These are phyloP conservation scores for Calidris pugnax DNA, from an alignment of 2,113 vertebrate genomes.

Conservation along the genomic window DNA sequence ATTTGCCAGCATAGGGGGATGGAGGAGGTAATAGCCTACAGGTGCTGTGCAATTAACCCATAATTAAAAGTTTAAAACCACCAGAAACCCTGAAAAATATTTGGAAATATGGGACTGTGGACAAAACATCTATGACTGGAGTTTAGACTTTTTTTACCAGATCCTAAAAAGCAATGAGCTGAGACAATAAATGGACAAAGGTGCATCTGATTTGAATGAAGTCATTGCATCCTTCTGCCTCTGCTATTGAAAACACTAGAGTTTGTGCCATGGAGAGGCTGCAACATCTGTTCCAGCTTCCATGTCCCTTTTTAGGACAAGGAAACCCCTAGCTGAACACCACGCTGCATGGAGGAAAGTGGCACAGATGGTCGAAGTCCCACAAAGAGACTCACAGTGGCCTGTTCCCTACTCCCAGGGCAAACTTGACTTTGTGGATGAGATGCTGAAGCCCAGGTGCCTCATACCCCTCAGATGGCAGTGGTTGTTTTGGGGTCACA, in stretches of 20 bases:
- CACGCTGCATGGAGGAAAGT: fast-evolving
- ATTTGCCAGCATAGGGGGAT: neutral
- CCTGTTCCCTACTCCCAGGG: neutral
- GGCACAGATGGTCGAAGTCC: neutral
- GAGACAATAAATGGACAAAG: neutral
- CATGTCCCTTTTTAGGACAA: neutral
- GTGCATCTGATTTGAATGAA: neutral
- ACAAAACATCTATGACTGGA: neutral
- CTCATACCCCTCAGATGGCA: neutral
- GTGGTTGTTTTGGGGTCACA: neutral
- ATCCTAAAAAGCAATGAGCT: neutral
- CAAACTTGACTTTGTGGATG: neutral
- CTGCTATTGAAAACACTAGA: neutral
- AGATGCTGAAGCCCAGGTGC: neutral
- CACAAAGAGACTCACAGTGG: fast-evolving
- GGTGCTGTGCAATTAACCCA: neutral
- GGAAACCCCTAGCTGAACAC: neutral
- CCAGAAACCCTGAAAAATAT: neutral
- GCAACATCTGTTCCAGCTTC: neutral
- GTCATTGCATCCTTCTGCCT: neutral
- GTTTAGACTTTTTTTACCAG: neutral
- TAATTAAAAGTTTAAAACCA: neutral
- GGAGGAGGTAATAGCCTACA: neutral
- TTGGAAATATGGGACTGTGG: neutral
- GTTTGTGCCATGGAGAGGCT: neutral